phyloP scores from a whole-genome alignment of 2,113 vertebrate species.

The Amazona guildingii region DNA sequence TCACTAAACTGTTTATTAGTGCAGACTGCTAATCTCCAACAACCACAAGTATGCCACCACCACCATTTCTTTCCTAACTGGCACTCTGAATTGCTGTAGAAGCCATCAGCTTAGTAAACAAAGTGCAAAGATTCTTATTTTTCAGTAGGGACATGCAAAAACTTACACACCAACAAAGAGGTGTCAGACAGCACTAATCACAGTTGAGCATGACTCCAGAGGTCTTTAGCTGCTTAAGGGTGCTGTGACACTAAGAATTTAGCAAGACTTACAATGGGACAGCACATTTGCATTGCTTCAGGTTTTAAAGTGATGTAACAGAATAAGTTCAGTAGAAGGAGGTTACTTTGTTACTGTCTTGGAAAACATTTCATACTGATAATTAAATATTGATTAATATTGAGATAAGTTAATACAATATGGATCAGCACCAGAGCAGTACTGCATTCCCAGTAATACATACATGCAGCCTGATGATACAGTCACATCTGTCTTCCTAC shows the following conservation, averaged over 20 bases:
- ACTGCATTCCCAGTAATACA: not conserved
- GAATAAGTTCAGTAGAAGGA: not conserved
- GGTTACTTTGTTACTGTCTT: not conserved
- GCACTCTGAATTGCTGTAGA: not conserved
- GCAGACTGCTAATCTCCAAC: not conserved
- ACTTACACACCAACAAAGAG: not conserved
- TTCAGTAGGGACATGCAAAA: not conserved
- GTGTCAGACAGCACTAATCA: not conserved
- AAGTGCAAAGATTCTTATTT: not conserved
- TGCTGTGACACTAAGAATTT: not conserved
- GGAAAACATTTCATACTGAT: not conserved
- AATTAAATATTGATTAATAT: not conserved
- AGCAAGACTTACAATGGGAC: not conserved
- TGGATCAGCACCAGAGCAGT: not conserved
- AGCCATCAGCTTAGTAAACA: not conserved
- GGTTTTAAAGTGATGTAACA: not conserved
- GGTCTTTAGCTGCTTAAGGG: not conserved
- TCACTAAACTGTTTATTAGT: not conserved
- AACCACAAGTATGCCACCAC: not conserved
- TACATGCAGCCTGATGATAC: not conserved
- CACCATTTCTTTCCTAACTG: not conserved
- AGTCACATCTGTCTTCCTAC: not conserved
- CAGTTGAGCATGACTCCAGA: not conserved
- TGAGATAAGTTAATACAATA: not conserved
- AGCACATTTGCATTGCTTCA: not conserved